Evolutionary conservation across 2,888 invertebrate genomes (phyloP).

Genomic region (Aspidapion aeneum): DNA sequence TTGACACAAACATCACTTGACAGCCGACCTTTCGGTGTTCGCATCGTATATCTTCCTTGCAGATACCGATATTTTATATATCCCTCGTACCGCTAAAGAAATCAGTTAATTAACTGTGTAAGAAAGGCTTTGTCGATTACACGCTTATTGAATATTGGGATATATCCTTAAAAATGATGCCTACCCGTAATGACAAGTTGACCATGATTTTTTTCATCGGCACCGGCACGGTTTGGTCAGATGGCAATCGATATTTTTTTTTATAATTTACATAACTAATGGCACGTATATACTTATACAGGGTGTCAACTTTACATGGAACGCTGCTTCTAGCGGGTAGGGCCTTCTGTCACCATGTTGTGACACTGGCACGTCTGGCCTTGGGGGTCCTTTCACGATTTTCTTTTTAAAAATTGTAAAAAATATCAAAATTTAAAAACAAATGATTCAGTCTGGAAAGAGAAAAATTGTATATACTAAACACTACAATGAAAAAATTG

Average conservation of each 20-base stretch:
- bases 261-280: background rate
- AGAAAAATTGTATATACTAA: no score
- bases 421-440: no score
- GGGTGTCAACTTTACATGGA: no score
- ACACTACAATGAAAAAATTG: no score
- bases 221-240: background rate
- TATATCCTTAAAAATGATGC: background rate
- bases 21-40: background rate
- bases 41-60: background rate
- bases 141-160: background rate
- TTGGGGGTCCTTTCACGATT: no score
- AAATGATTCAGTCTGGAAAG: no score
- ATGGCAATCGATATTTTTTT: background rate
- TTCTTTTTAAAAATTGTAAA: no score
- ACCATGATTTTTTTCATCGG: background rate
- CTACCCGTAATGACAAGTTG: background rate
- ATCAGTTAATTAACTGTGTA: background rate
- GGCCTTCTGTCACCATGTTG: no score
- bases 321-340: no score
- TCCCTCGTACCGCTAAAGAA: background rate
- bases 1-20: background rate
- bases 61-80: background rate
- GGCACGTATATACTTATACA: no score
- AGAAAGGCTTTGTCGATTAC: background rate
- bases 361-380: no score